These are phyloP conservation scores for Prionailurus bengalensis DNA, from an alignment of 2,113 vertebrate genomes.

Conservation along the genomic window DNA sequence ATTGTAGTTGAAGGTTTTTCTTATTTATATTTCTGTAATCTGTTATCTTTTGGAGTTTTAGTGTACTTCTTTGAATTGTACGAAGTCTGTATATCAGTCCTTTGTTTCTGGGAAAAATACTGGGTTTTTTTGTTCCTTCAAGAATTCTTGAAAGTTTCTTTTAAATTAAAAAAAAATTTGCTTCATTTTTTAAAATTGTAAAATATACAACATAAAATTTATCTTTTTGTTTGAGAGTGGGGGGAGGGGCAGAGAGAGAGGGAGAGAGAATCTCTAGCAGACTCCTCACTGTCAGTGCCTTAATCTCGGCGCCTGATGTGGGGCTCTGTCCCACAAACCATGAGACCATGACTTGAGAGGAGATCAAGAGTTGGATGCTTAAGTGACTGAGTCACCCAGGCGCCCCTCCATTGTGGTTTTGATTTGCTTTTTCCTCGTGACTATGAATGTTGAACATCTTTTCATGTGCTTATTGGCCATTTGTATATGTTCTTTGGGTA, in stretches of 20 bases:
- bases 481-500: no score
- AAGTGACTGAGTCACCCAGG: neutral
- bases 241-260: no score
- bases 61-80: neutral
- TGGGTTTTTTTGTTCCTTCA: neutral
- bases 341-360: neutral
- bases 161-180: neutral
- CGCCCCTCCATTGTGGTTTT: neutral
- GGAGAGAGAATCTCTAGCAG: no score
- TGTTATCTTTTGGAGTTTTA: neutral
- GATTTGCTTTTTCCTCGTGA: no score
- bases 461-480: no score
- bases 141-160: neutral
- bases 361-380: neutral
- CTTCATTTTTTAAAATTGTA: neutral
- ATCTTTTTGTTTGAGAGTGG: no score
- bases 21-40: neutral
- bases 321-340: neutral
- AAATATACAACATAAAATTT: neutral
- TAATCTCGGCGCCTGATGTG: neutral
- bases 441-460: no score
- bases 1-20: neutral
- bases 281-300: no score
- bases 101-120: neutral
- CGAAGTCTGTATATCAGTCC: constrained; percentile 31